Evolutionary conservation across 2,113 vertebrate species (phyloP).

Genomic region (Neoarius graeffei): DNA sequence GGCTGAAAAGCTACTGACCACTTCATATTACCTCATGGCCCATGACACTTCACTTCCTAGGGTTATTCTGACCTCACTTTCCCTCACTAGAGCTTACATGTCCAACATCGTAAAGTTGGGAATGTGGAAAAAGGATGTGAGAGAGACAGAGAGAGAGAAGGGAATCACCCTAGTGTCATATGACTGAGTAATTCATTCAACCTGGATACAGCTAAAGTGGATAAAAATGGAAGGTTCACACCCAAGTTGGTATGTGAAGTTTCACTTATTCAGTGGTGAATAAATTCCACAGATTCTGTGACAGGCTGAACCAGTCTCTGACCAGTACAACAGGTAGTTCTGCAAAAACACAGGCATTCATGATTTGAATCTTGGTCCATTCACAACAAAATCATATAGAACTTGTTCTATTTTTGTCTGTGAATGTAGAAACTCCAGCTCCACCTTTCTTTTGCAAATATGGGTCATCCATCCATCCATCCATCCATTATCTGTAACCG

Average conservation of each 20-base stretch:
- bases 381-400: conserved; percentile 14
- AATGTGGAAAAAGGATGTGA: not conserved
- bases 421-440: conserved; percentile 51
- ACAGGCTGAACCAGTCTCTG: conserved; percentile 47
- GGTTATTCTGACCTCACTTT: conserved; percentile 45
- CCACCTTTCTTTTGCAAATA: conserved; percentile 21
- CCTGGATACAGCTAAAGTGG: conserved; percentile 33
- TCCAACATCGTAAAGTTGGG: conserved; percentile 21
- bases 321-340: conserved; percentile 13
- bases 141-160: not conserved
- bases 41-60: not conserved
- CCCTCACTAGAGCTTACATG: conserved; percentile 42
- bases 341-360: conserved; percentile 16
- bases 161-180: not conserved
- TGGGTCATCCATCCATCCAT: too few species aligned
- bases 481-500: too few species aligned
- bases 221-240: conserved; percentile 23
- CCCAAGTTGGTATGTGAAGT: conserved; percentile 13
- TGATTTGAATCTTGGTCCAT: not conserved
- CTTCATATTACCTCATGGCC: not conserved
- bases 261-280: conserved; percentile 1
- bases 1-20: not conserved
- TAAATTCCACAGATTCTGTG: conserved; percentile 8
- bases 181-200: conserved; percentile 45
- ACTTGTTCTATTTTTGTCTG: conserved; percentile 43